Evolutionary conservation across 2,113 vertebrate species (phyloP).

Genomic region (Gallinago paraguaiae): DNA sequence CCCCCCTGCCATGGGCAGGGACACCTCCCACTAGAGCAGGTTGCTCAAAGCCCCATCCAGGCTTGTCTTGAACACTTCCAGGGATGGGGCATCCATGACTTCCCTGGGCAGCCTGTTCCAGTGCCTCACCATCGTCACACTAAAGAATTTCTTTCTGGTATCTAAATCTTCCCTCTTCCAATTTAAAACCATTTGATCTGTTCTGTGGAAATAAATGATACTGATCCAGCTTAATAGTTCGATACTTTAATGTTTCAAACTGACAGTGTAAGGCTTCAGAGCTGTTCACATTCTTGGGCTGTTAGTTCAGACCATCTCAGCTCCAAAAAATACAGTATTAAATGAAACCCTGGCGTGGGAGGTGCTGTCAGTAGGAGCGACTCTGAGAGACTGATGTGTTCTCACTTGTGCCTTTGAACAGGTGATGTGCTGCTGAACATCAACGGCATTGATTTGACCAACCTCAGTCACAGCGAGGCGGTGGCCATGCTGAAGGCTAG

Average conservation of each 20-base stretch:
- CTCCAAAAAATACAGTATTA: background rate
- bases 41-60: too few relatives aligned
- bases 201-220: background rate
- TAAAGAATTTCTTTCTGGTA: too few relatives aligned
- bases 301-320: background rate
- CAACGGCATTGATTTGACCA: conserved; percentile 94
- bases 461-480: conserved; percentile 92
- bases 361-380: background rate
- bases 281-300: background rate
- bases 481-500: conserved; percentile 96
- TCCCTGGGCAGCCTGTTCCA: too few relatives aligned
- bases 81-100: too few relatives aligned
- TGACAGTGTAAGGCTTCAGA: background rate
- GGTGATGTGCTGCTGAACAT: conserved; percentile 94
- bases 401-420: conserved; percentile 43
- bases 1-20: too few relatives aligned
- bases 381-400: background rate
- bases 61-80: too few relatives aligned
- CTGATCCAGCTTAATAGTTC: background rate
- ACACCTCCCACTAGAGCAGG: too few relatives aligned
- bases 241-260: background rate
- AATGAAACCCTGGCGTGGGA: background rate
- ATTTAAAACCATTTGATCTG: background rate
- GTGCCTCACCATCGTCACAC: too few relatives aligned
- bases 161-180: too few relatives aligned